These are phyloP conservation scores for Pelochelys cantorii DNA, from an alignment of 2,797 vertebrate genomes.

Conservation along the genomic window DNA sequence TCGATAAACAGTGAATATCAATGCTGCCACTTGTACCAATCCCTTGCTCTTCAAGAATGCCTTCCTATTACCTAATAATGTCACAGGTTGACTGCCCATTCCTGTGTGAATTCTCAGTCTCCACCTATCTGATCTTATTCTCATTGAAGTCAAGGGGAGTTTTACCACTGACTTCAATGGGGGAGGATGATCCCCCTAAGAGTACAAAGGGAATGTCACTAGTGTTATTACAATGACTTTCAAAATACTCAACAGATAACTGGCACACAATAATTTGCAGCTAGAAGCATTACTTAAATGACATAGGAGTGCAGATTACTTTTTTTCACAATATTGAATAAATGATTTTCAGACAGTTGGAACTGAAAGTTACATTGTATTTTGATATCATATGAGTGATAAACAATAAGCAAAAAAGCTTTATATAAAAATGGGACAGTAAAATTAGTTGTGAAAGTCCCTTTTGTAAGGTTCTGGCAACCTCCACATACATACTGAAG, in stretches of 20 bases:
- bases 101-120: not conserved
- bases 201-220: not conserved
- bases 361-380: not conserved
- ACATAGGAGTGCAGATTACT: not conserved
- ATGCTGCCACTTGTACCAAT: not conserved
- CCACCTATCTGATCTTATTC: not conserved
- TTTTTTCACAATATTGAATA: not conserved
- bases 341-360: not conserved
- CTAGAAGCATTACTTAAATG: not conserved
- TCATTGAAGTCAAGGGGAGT: not conserved
- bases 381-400: not conserved
- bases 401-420: not conserved
- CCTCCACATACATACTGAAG: not conserved
- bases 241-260: not conserved
- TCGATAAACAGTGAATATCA: not conserved
- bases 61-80: not conserved
- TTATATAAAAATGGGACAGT: conserved; percentile 7
- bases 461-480: not conserved
- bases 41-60: not conserved
- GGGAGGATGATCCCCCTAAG: not conserved
- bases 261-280: not conserved
- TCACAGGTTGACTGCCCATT: not conserved
- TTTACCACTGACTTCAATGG: not conserved
- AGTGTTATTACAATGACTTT: not conserved
- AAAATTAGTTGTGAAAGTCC: conserved; percentile 42